phyloP scores from a whole-genome alignment of 2,888 invertebrate species.

The Hirtodrosophila confusa region DNA sequence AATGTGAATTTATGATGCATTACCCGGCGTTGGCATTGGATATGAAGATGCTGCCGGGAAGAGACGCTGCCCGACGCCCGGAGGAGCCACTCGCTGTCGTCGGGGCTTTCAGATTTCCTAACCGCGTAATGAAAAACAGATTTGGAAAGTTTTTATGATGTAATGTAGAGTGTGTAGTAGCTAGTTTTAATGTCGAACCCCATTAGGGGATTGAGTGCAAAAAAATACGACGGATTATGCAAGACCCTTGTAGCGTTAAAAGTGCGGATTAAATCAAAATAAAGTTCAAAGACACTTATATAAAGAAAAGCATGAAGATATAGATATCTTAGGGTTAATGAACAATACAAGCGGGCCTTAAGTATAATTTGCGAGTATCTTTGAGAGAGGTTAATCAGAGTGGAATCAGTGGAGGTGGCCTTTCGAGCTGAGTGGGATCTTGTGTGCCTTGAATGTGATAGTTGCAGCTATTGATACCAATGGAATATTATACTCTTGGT shows the following conservation, averaged over 20 bases:
- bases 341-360: too few relatives aligned
- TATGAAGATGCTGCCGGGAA: slow-evolving; percentile 22
- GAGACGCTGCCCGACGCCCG: neutral
- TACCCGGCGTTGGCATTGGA: slow-evolving; percentile 61
- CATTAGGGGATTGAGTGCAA: slow-evolving; percentile 23
- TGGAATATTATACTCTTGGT: too few relatives aligned
- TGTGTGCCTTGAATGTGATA: too few relatives aligned
- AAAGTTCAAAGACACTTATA: slow-evolving; percentile 23
- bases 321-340: too few relatives aligned
- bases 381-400: too few relatives aligned
- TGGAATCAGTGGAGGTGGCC: too few relatives aligned
- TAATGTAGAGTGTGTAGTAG: slow-evolving; percentile 32
- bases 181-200: slow-evolving; percentile 49
- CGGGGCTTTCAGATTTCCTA: slow-evolving; percentile 42
- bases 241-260: neutral
- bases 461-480: too few relatives aligned
- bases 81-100: slow-evolving; percentile 38
- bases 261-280: slow-evolving; percentile 2
- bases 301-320: too few relatives aligned
- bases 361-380: too few relatives aligned
- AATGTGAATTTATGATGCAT: slow-evolving; percentile 79
- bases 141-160: slow-evolving; percentile 72
- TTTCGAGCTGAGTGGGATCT: too few relatives aligned
- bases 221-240: slow-evolving; percentile 23
- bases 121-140: slow-evolving; percentile 75